Percentiles rank a stretch among this genome's conserved stretches.
Evolutionary conservation across 2,888 invertebrate genomes (phyloP).

Genomic region (Teleiodes luculella): DNA sequence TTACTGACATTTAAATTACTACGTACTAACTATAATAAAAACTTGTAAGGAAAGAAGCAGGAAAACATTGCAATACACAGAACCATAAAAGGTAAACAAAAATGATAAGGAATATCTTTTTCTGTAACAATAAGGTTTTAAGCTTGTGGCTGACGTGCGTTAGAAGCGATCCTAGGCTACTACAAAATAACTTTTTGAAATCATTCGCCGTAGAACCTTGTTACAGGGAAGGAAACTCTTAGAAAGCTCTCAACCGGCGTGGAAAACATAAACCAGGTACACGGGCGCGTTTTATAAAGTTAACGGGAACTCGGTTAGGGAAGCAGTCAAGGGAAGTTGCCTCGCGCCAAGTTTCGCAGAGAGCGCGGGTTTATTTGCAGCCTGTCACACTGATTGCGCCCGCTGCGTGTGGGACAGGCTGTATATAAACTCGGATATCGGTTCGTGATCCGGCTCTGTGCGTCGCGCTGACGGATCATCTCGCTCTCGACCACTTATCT

Average conservation of each 20-base stretch:
- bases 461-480: slow-evolving; percentile 19
- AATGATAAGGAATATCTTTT: too few species aligned
- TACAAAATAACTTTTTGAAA: slow-evolving; percentile 36
- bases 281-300: slow-evolving; percentile 69
- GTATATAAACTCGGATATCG: too few species aligned
- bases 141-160: neutral
- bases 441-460: too few species aligned
- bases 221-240: slow-evolving; percentile 59
- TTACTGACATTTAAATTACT: slow-evolving; percentile 36
- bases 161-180: slow-evolving; percentile 9
- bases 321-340: slow-evolving; percentile 60
- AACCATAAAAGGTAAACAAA: too few species aligned
- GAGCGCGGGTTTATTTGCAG: too few species aligned
- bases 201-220: slow-evolving; percentile 48
- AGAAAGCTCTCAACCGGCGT: slow-evolving; percentile 63
- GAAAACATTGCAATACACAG: too few species aligned
- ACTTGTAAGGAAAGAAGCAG: too few species aligned
- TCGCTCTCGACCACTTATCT: neutral
- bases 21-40: slow-evolving; percentile 18
- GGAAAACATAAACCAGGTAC: slow-evolving; percentile 66
- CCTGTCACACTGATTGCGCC: too few species aligned
- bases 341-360: slow-evolving; percentile 46
- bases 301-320: slow-evolving; percentile 67
- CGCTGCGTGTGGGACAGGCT: too few species aligned
- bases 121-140: too few species aligned